Percentiles rank a stretch among this genome's conserved stretches.
Conservation (phyloP, 2,888 invertebrate species). For the Pilophorus perplexus region DNA sequence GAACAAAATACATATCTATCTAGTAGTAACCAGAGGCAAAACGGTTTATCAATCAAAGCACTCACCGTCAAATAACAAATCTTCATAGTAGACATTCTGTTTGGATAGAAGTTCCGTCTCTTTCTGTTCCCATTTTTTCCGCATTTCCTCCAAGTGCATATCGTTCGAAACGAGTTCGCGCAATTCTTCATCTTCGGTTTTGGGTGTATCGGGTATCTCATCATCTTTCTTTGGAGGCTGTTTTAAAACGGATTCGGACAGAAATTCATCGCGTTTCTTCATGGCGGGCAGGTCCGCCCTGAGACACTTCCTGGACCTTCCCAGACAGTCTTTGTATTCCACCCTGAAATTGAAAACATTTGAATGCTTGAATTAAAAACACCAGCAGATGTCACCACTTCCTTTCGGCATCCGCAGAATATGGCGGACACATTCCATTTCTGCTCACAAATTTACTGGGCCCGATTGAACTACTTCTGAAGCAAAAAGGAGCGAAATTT, state of each 20-base stretch:
- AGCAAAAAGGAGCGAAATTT: too few relatives aligned
- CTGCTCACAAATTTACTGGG: too few relatives aligned
- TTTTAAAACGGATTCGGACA: conserved; percentile 43
- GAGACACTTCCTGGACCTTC: conserved; percentile 80
- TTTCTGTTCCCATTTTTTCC: conserved; percentile 84
- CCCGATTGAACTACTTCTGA: too few relatives aligned
- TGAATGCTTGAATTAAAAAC: too few relatives aligned
- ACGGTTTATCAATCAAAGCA: too few relatives aligned
- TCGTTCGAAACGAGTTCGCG: conserved; percentile 56
- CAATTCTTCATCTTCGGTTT: conserved; percentile 42
- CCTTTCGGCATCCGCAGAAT: too few relatives aligned
- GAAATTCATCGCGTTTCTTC: conserved; percentile 60
- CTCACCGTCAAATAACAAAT: conserved; percentile 81
- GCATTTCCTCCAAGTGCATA: conserved; percentile 66
- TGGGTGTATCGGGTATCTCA: conserved; percentile 38
- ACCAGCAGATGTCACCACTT: too few relatives aligned
- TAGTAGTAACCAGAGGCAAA: too few relatives aligned
- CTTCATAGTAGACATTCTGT: conserved; percentile 83
- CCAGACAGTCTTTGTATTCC: conserved; percentile 84
- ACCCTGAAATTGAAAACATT: conserved; percentile 72
- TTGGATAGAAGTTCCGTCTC: conserved; percentile 70
- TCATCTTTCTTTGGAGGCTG: conserved; percentile 39
- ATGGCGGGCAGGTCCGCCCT: conserved; percentile 70
- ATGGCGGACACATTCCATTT: too few relatives aligned
- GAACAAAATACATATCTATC: too few relatives aligned